Conservation (phyloP, 2,113 vertebrate species). For the Hippotragus niger region DNA sequence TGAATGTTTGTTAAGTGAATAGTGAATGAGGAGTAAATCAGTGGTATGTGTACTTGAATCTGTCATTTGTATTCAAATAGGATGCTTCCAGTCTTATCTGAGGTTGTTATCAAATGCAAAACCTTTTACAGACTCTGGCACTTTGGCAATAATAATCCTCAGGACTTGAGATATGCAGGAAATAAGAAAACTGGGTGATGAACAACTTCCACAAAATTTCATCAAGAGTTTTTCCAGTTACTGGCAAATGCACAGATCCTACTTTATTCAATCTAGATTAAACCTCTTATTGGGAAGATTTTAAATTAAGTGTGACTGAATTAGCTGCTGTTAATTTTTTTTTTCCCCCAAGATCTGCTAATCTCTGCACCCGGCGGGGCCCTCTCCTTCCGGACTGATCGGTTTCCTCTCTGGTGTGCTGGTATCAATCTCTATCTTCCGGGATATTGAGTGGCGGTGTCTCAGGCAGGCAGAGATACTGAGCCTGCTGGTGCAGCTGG, state of each 20-base stretch:
- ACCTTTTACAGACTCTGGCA: background rate
- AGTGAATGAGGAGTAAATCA: background rate
- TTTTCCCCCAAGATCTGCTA: background rate
- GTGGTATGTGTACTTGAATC: background rate
- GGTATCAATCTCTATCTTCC: conserved; percentile 32
- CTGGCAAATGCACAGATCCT: background rate
- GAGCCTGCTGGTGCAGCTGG: background rate
- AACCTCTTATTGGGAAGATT: conserved; percentile 48
- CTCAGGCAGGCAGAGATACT: background rate
- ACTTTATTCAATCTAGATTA: conserved; percentile 59
- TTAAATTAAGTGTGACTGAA: conserved; percentile 63
- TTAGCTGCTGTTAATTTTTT: conserved; percentile 41
- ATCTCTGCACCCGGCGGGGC: background rate
- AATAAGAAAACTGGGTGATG: background rate
- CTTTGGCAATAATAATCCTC: background rate
- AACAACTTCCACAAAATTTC: background rate
- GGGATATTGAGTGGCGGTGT: conserved; percentile 35
- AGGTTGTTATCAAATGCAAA: background rate
- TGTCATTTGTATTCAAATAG: conserved; percentile 6
- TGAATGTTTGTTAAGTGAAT: conserved; percentile 16
- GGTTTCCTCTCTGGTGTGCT: background rate
- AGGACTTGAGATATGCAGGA: conserved; percentile 6
- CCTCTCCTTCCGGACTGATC: background rate
- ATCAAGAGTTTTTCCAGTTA: conserved; percentile 16
- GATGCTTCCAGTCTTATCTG: background rate